Conservation (phyloP, 2,113 vertebrate genomes). For the Holacanthus passer region DNA sequence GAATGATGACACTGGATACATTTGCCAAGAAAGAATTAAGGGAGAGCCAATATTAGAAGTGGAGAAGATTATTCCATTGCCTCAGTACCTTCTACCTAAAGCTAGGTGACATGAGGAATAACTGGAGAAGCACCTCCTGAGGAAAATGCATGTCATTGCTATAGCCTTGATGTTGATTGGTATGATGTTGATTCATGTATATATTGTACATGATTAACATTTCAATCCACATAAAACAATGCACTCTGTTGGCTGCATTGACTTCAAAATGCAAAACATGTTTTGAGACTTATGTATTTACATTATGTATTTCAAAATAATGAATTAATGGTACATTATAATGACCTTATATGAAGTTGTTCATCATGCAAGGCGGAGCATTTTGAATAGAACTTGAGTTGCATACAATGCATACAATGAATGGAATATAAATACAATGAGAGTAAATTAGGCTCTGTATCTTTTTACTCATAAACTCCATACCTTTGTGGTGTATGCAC, state of each 20-base stretch:
- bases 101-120: too few species aligned
- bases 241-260: not conserved
- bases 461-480: too few species aligned
- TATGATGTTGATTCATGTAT: too few species aligned
- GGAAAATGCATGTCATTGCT: too few species aligned
- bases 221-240: too few species aligned
- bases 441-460: too few species aligned
- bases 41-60: slow-evolving; percentile 14
- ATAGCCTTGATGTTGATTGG: too few species aligned
- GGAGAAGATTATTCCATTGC: slow-evolving; percentile 12
- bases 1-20: slow-evolving; percentile 1
- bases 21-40: not conserved
- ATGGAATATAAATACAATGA: too few species aligned
- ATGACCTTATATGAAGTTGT: not conserved
- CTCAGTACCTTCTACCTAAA: not conserved
- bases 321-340: not conserved
- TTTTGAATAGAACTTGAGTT: not conserved
- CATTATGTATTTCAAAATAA: not conserved
- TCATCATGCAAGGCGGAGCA: not conserved
- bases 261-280: not conserved
- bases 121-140: too few species aligned
- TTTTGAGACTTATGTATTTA: not conserved
- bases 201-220: too few species aligned
- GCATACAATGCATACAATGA: too few species aligned
- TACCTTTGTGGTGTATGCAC: too few species aligned